phyloP scores from a whole-genome alignment of 2,888 invertebrate species.

The Eupithecia centaureata region DNA sequence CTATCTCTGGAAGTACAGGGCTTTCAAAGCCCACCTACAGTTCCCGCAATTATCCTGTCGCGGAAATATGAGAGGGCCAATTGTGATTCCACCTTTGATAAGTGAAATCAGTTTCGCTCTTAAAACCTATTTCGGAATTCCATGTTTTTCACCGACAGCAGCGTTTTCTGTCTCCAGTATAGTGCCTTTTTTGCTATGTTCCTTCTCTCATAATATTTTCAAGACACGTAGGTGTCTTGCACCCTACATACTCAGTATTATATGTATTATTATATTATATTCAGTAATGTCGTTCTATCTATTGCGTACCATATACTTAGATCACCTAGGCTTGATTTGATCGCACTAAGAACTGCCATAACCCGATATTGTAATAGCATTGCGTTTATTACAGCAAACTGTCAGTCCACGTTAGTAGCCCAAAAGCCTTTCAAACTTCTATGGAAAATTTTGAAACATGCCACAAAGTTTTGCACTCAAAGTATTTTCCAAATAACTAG shows the following conservation, averaged over 20 bases:
- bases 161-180: not conserved
- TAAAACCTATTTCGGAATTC: not conserved
- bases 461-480: not conserved
- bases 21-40: conserved; percentile 39
- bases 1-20: conserved; percentile 48
- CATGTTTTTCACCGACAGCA: not conserved
- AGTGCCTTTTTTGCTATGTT: no score
- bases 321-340: not conserved
- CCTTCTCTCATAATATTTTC: not conserved
- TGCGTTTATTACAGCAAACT: no score
- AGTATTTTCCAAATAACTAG: not conserved
- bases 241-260: no score
- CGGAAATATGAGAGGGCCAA: conserved; percentile 33
- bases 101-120: conserved; percentile 27
- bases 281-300: no score
- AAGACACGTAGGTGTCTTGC: no score
- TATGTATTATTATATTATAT: no score
- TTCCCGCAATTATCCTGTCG: conserved; percentile 34
- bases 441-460: not conserved
- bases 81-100: conserved; percentile 39
- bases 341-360: not conserved
- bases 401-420: no score
- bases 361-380: not conserved
- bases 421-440: not conserved
- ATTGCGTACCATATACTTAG: not conserved